Evolutionary conservation across 2,797 vertebrate species (phyloP).

Genomic region (Poecilia velifera): DNA sequence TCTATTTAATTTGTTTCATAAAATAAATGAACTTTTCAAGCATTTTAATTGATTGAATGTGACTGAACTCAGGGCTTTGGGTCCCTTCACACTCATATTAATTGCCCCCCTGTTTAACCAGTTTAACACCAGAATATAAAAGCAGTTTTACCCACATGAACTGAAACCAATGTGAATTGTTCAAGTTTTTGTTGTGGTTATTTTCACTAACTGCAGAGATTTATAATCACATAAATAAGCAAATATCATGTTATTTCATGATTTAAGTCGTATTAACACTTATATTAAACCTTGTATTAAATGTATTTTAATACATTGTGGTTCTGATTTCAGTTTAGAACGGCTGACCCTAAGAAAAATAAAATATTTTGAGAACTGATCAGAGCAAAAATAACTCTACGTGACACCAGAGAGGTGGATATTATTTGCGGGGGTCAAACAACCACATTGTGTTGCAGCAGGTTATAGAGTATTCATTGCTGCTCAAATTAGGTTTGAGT

Average conservation of each 20-base stretch:
- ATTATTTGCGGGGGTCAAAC: neutral
- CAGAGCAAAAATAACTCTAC: neutral
- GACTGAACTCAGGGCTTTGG: neutral
- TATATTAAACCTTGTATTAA: neutral
- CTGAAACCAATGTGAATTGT: neutral
- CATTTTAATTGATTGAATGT: neutral
- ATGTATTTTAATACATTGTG: neutral
- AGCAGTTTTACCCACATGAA: neutral
- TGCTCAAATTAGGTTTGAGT: neutral
- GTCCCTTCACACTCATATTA: neutral
- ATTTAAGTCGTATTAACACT: neutral
- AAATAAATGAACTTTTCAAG: neutral
- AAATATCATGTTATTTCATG: neutral
- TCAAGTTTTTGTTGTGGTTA: neutral
- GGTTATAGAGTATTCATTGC: neutral
- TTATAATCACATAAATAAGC: neutral
- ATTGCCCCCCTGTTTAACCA: neutral
- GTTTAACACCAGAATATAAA: neutral
- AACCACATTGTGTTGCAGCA: neutral
- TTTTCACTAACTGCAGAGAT: neutral
- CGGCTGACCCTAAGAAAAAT: neutral
- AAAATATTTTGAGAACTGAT: neutral
- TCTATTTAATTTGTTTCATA: neutral
- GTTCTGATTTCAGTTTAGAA: neutral
- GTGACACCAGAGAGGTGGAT: neutral